phyloP scores from a whole-genome alignment of 2,888 invertebrate genomes.

The Ochlodes sylvanus region DNA sequence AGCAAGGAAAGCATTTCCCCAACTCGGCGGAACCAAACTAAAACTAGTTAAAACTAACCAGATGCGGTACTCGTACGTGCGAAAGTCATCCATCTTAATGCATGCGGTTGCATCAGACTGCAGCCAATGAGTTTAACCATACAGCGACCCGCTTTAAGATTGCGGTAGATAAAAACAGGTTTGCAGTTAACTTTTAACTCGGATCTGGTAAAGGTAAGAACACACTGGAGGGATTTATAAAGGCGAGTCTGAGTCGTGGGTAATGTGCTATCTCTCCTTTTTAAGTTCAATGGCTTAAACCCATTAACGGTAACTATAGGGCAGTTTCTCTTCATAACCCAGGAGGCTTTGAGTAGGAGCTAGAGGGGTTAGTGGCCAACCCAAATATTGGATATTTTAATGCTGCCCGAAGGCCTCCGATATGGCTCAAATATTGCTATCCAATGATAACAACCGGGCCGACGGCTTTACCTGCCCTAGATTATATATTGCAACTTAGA shows the following conservation, averaged over 20 bases:
- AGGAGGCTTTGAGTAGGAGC: no score
- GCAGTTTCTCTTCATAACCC: no score
- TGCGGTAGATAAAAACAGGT: constrained; percentile 7
- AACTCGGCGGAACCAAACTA: not conserved
- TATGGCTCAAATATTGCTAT: no score
- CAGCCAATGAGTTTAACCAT: constrained; percentile 12
- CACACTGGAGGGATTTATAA: not conserved
- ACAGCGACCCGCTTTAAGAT: constrained; percentile 14
- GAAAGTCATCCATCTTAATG: constrained; percentile 3
- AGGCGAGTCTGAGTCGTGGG: not conserved
- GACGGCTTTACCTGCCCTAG: no score
- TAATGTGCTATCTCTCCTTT: no score
- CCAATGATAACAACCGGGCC: no score
- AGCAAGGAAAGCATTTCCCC: not conserved
- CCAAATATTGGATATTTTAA: no score
- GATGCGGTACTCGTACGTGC: not conserved
- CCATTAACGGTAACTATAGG: no score
- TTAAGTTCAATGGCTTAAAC: no score
- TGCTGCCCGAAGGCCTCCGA: no score
- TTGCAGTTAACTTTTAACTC: constrained; percentile 4
- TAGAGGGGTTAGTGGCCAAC: no score
- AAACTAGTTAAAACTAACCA: constrained; percentile 5
- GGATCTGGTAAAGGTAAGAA: not conserved
- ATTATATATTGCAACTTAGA: no score
- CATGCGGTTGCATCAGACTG: not conserved